Evolutionary conservation across 2,888 invertebrate genomes (phyloP).

Genomic region (Brachyopa scutellaris): DNA sequence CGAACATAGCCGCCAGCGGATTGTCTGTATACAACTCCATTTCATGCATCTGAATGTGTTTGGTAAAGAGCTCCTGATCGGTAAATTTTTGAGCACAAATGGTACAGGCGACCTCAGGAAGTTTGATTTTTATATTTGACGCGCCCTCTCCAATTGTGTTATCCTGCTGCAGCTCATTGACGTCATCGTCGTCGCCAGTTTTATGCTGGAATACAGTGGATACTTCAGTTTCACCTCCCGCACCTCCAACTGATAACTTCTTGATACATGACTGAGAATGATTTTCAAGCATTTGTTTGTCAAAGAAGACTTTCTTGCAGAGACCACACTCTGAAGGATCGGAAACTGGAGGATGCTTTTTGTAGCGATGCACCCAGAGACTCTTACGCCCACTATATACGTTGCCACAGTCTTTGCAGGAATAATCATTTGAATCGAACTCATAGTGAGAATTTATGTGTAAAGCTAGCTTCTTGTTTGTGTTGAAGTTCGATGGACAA

Average conservation of each 20-base stretch:
- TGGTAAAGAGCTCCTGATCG: constrained; percentile 80
- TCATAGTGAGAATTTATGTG: constrained; percentile 82
- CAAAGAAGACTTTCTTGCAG: constrained; percentile 81
- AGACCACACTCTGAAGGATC: constrained; percentile 80
- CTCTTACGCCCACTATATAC: constrained; percentile 82
- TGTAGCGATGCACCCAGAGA: constrained; percentile 82
- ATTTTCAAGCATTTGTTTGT: constrained; percentile 80
- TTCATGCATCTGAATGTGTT: constrained; percentile 81
- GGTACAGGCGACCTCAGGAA: constrained; percentile 80
- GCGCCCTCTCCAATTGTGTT: constrained; percentile 57
- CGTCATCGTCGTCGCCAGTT: constrained; percentile 77
- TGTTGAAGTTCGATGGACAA: constrained; percentile 81
- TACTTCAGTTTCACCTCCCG: constrained; percentile 13
- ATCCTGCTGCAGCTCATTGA: constrained; percentile 52
- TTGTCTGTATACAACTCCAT: constrained; percentile 80
- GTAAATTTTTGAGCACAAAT: constrained; percentile 80
- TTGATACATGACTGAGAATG: constrained; percentile 80
- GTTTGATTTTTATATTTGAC: constrained; percentile 76
- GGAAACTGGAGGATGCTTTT: constrained; percentile 81
- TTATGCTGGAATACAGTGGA: constrained; percentile 75
- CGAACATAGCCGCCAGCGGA: constrained; percentile 81
- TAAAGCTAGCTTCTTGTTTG: constrained; percentile 81
- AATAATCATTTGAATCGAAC: constrained; percentile 81
- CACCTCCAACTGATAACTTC: constrained; percentile 75
- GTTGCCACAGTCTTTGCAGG: constrained; percentile 82